Percentiles rank a stretch among this genome's conserved stretches.
Evolutionary conservation across 1,140 invertebrate genomes (phyloP).

Genomic region (Neodiprion virginianus): DNA sequence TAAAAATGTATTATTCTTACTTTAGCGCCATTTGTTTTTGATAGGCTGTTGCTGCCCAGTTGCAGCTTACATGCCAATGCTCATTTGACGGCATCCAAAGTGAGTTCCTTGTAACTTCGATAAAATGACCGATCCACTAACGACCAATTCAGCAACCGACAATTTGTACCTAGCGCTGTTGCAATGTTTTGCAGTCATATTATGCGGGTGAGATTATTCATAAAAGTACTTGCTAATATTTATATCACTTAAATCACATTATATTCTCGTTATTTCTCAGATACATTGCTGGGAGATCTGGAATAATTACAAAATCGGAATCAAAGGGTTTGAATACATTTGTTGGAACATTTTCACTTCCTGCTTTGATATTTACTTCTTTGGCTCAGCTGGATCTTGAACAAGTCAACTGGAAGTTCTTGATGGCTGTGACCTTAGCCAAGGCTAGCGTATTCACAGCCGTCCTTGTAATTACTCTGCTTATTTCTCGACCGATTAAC

Average conservation of each 20-base stretch:
- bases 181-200: constrained; percentile 90
- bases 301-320: constrained; percentile 84
- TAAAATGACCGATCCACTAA: not conserved
- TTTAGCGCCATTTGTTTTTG: no score
- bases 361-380: constrained; percentile 90
- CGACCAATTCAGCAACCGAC: constrained; percentile 67
- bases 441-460: constrained; percentile 87
- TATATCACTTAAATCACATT: constrained; percentile 17
- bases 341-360: constrained; percentile 92
- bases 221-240: constrained; percentile 19
- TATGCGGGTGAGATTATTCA: constrained; percentile 76
- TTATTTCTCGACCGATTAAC: constrained; percentile 81
- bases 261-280: constrained; percentile 65
- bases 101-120: not conserved
- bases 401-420: constrained; percentile 88
- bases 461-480: constrained; percentile 79
- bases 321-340: constrained; percentile 92
- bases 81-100: no score
- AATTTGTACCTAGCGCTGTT: constrained; percentile 89
- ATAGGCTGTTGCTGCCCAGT: no score
- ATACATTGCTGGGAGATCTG: constrained; percentile 86
- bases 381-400: constrained; percentile 85
- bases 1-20: no score
- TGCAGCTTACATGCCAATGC: no score
- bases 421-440: constrained; percentile 83